These are phyloP conservation scores for Leptopilina drosophilae DNA, from an alignment of 2,888 invertebrate genomes.

Conservation along the genomic window DNA sequence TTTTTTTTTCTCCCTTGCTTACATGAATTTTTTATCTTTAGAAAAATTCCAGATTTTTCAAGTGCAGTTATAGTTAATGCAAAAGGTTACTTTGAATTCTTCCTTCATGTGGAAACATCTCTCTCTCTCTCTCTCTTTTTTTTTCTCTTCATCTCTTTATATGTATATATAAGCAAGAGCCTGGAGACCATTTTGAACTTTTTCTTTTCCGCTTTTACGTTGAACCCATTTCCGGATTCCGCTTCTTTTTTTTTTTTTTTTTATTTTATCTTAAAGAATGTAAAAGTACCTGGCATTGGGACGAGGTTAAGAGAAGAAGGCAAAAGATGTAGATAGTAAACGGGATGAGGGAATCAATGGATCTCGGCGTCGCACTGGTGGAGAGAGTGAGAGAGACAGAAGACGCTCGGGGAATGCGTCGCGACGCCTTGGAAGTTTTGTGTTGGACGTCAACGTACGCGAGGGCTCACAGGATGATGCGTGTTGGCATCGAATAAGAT, in stretches of 20 bases:
- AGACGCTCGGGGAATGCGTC: conserved; percentile 62
- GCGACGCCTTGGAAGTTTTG: conserved; percentile 56
- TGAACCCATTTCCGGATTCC: conserved; percentile 17
- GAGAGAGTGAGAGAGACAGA: too few relatives aligned
- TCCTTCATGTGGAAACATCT: conserved; percentile 13
- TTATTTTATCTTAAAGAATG: not conserved
- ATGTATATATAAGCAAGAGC: conserved; percentile 11
- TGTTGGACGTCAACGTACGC: conserved; percentile 41
- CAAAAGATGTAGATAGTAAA: conserved; percentile 41
- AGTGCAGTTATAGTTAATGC: conserved; percentile 23
- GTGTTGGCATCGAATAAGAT: not conserved
- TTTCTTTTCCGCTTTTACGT: not conserved
- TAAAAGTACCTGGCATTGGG: not conserved
- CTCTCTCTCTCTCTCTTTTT: not conserved
- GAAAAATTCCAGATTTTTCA: not conserved
- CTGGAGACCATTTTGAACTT: conserved; percentile 8
- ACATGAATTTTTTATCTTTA: not conserved
- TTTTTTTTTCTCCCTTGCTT: too few relatives aligned
- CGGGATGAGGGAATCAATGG: conserved; percentile 67
- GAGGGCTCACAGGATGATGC: not conserved
- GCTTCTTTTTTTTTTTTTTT: not conserved
- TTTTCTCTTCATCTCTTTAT: too few relatives aligned
- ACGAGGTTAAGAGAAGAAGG: conserved; percentile 16
- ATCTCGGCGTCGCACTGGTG: conserved; percentile 56
- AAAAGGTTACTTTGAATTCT: conserved; percentile 6